Base-by-base conservation (phyloP, 2,113 vertebrate genomes). In the Epinephelus lanceolatus region DNA sequence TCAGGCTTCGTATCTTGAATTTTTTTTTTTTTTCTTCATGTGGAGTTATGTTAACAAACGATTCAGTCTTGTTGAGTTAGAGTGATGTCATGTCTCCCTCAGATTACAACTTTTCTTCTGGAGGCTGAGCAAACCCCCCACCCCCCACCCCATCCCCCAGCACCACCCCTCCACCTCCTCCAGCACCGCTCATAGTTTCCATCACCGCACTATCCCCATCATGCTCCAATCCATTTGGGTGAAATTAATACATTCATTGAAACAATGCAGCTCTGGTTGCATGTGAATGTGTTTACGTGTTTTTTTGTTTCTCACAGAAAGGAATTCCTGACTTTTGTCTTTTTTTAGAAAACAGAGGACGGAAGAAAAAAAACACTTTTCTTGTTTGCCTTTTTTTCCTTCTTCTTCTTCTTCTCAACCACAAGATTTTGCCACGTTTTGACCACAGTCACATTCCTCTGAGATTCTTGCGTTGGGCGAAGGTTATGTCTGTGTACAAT, bases 391-490 rank as follows among this genome's bases (percentile, higher is more conserved):
- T 8, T 52, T 73, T 71, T 18, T 63, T n/a, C n/a, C n/a, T 40
- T 57, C 12, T 69, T 60, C 40, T 62, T 76, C 45, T 52, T 55
- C 21, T 75, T 70, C 67, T 74, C 55, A 47, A 74, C 77, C 90
- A 18, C 86, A 79, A 40, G 40, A 70, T 89, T 89, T 87, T 84
- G 80, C 88, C 85, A 81, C 78, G 23, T 93, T 87, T 81, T 51
- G 81, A 93, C 92, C 93, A 91, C 92, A 84, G 80, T 70, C 57
- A 51, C 90, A 93, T 95, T 94, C 92, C 84, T 89, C 55, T 4
- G 68, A 85, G 57, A 89, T 88, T 88, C 84, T 71, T 87, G 59
- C 18, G 8, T 51, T 80, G 89, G 86, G 77, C 23, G 77, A 90
- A 86, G 71, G 80, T 83, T 69, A 56, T 42, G 70, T 5, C 59